phyloP scores from a whole-genome alignment of 1,140 invertebrate species.

The Mylabris phalerata region DNA sequence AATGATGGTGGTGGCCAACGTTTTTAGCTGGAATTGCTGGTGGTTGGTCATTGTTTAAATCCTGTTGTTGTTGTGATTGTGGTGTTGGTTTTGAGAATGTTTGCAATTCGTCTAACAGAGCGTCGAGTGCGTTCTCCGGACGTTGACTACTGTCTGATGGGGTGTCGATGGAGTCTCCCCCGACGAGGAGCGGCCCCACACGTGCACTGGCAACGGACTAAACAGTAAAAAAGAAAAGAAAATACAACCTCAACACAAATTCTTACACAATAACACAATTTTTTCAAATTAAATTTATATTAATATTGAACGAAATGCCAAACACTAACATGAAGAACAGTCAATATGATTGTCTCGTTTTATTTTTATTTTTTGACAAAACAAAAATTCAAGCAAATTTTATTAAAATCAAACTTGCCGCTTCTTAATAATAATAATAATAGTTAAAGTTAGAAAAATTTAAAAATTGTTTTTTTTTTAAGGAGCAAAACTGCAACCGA shows the following conservation, averaged over 20 bases:
- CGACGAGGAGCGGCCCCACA: slow-evolving; percentile 57
- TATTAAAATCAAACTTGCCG: no score
- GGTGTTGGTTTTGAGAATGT: slow-evolving; percentile 66
- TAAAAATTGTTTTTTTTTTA: not conserved
- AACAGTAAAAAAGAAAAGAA: slow-evolving; percentile 18
- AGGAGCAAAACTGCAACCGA: no score
- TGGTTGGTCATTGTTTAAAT: slow-evolving; percentile 30
- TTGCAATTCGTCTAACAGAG: slow-evolving; percentile 86
- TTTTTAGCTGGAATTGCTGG: slow-evolving; percentile 37
- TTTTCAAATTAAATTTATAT: no score
- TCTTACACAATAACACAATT: no score
- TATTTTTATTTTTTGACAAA: no score
- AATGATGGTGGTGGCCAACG: slow-evolving; percentile 1
- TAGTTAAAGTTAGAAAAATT: not conserved
- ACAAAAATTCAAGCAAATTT: no score
- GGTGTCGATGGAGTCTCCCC: slow-evolving; percentile 56
- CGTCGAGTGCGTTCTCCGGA: slow-evolving; percentile 91
- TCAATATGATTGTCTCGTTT: no score
- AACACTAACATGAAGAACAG: no score
- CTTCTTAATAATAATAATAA: no score
- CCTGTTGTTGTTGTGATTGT: slow-evolving; percentile 28
- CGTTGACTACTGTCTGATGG: slow-evolving; percentile 57
- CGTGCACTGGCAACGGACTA: slow-evolving; percentile 55
- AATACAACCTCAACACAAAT: no score
- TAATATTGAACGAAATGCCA: no score